Evolutionary conservation across 2,888 invertebrate species (phyloP).

Genomic region (Crioceris asparagi): DNA sequence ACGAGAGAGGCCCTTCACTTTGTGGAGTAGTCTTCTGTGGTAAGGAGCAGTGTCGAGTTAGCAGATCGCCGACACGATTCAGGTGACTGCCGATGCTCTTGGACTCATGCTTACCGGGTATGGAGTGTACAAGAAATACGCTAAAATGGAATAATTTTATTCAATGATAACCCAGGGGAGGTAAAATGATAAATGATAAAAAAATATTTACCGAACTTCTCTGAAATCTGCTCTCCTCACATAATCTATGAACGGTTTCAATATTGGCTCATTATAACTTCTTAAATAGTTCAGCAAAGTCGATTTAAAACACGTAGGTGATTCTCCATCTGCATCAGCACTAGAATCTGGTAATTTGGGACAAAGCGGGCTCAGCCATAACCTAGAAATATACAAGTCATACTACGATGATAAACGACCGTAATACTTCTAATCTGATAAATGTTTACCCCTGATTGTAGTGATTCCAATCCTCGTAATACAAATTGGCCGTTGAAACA

Average conservation of each 20-base stretch:
- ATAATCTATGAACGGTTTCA: constrained; percentile 63
- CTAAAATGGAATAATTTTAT: constrained; percentile 37
- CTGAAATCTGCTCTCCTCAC: constrained; percentile 75
- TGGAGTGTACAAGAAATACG: constrained; percentile 76
- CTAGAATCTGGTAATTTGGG: constrained; percentile 49
- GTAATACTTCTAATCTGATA: background rate
- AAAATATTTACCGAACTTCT: constrained; percentile 55
- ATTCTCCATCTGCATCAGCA: constrained; percentile 55
- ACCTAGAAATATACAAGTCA: constrained; percentile 37
- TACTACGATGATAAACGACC: background rate
- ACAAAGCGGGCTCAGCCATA: constrained; percentile 83
- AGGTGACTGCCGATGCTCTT: constrained; percentile 37
- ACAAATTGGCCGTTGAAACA: constrained; percentile 85
- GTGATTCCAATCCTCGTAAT: constrained; percentile 87
- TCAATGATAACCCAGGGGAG: background rate
- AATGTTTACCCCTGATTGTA: constrained; percentile 72
- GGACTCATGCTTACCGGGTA: constrained; percentile 64
- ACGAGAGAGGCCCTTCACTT: constrained; percentile 33
- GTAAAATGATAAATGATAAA: background rate
- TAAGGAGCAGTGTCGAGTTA: constrained; percentile 53
- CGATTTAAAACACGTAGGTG: constrained; percentile 71
- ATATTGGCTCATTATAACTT: constrained; percentile 56
- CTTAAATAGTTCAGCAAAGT: constrained; percentile 66
- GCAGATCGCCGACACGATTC: constrained; percentile 47
- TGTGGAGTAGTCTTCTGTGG: constrained; percentile 31